phyloP scores from a whole-genome alignment of 1,140 invertebrate genomes.

The Panagrolaimus sp. region DNA sequence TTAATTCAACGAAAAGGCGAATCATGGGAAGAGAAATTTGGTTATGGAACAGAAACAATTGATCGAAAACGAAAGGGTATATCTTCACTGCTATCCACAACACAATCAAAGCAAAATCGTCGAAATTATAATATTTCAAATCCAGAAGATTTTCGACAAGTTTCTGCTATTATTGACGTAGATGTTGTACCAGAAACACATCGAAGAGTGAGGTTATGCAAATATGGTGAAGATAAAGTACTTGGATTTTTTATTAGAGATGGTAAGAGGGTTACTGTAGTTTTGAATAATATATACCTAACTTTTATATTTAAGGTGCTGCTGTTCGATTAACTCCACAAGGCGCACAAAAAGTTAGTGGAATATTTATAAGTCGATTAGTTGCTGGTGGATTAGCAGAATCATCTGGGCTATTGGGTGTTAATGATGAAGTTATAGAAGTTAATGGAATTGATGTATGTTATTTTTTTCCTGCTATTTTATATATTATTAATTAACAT shows the following conservation, averaged over 20 bases:
- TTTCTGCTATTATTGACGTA: conserved; percentile 96
- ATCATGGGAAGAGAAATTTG: conserved; percentile 58
- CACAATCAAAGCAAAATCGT: conserved; percentile 27
- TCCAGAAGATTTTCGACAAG: conserved; percentile 60
- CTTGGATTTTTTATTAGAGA: conserved; percentile 68
- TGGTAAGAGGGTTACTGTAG: conserved; percentile 44
- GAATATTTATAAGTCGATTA: conserved; percentile 67
- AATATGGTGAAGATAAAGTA: conserved; percentile 90
- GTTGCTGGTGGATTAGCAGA: conserved; percentile 71
- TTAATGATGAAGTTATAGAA: conserved; percentile 97
- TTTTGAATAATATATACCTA: background rate
- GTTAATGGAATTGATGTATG: conserved; percentile 97
- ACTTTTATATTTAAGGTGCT: conserved; percentile 33
- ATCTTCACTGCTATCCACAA: conserved; percentile 30
- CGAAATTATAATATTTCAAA: conserved; percentile 58
- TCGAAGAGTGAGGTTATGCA: conserved; percentile 84
- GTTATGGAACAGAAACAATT: conserved; percentile 53
- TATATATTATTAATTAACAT: background rate
- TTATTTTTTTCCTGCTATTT: conserved; percentile 47
- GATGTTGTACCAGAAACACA: conserved; percentile 96
- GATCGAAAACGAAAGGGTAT: conserved; percentile 49
- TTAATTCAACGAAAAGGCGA: conserved; percentile 57
- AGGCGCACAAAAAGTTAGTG: conserved; percentile 79
- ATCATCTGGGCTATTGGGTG: conserved; percentile 88
- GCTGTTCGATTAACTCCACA: conserved; percentile 75